Evolutionary conservation across 1,140 invertebrate species (phyloP).

Genomic region (Lethocerus indicus): DNA sequence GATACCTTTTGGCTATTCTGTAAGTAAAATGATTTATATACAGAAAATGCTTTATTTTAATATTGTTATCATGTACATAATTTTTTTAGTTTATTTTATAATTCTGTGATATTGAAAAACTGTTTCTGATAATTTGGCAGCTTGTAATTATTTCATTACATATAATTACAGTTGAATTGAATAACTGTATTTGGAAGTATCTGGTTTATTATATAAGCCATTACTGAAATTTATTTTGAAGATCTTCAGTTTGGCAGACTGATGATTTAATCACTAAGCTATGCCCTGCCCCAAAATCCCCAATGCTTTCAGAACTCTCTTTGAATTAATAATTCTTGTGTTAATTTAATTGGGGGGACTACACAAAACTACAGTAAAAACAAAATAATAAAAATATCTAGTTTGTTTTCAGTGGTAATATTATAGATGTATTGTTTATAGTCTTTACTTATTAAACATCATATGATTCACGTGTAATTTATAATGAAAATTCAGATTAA

Average conservation of each 20-base stretch:
- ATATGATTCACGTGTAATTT: background rate
- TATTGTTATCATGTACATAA: no score
- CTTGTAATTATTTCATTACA: background rate
- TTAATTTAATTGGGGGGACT: no score
- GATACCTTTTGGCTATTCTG: constrained; percentile 91
- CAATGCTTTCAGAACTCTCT: no score
- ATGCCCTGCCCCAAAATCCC: no score
- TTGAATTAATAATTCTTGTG: no score
- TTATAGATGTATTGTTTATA: background rate
- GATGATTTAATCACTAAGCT: no score
- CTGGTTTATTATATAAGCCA: background rate
- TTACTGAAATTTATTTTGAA: no score
- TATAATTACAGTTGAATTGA: background rate
- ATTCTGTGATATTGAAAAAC: background rate
- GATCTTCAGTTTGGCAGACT: no score
- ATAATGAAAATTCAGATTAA: background rate
- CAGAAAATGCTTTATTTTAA: no score
- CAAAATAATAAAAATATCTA: no score
- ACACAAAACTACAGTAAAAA: no score
- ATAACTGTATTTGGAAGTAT: background rate
- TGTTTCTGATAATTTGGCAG: background rate
- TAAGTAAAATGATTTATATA: constrained; percentile 28
- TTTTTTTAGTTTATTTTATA: background rate
- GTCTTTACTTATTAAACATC: background rate
- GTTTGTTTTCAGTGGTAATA: no score